These are phyloP conservation scores for Drosophila mercatorum DNA, from an alignment of 2,888 invertebrate species.

Conservation along the genomic window DNA sequence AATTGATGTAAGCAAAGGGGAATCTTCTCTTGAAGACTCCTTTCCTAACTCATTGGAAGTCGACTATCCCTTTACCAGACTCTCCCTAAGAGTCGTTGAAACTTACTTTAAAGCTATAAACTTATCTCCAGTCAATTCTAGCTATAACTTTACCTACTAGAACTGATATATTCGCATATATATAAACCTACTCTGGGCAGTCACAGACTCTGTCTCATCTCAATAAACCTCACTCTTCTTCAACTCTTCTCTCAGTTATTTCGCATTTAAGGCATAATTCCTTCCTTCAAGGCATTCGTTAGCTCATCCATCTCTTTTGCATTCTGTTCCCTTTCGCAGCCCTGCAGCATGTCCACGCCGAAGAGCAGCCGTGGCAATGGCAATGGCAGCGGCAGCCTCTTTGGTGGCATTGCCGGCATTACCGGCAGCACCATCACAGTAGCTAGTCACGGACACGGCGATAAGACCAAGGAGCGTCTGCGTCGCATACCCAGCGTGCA, in stretches of 20 bases:
- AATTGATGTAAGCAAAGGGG: background rate
- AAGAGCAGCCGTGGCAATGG: constrained; percentile 81
- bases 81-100: too few species aligned
- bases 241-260: background rate
- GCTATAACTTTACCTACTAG: background rate
- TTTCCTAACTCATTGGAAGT: too few species aligned
- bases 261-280: background rate
- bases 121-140: background rate
- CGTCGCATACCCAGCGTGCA: constrained; percentile 86
- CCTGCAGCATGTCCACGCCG: constrained; percentile 84
- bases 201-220: too few species aligned
- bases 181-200: background rate
- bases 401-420: constrained; percentile 64
- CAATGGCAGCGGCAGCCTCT: constrained; percentile 59
- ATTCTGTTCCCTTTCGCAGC: constrained; percentile 59
- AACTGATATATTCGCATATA: background rate
- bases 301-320: background rate
- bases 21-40: background rate
- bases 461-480: constrained; percentile 86
- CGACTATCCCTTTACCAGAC: too few species aligned
- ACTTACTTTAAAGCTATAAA: too few species aligned
- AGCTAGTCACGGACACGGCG: constrained; percentile 70
- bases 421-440: constrained; percentile 79
- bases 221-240: background rate
- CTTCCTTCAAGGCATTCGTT: background rate